Evolutionary conservation across 2,797 vertebrate genomes (phyloP).

Genomic region (Scomberomorus guttatus): DNA sequence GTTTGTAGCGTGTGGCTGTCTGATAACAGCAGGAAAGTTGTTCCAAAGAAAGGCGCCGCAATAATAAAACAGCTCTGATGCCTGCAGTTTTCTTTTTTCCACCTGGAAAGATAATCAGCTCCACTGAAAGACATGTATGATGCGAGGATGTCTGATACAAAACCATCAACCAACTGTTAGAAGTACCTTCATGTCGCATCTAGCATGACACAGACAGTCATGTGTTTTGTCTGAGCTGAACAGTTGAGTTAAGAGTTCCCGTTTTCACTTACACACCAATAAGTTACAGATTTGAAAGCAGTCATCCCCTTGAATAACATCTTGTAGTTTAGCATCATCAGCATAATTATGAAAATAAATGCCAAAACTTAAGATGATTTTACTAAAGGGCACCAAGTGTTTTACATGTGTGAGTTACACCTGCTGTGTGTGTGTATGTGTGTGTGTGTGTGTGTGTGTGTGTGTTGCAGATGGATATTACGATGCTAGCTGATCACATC

Average conservation of each 20-base stretch:
- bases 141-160: neutral
- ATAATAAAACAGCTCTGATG: neutral
- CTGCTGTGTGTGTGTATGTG: constrained; percentile 30
- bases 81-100: neutral
- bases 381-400: neutral
- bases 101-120: neutral
- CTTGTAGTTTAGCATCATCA: neutral
- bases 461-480: constrained; percentile 92
- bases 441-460: constrained; percentile 32
- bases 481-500: constrained; percentile 96
- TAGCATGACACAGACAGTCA: neutral
- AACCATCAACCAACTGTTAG: neutral
- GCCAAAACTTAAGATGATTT: neutral
- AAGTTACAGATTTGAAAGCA: neutral
- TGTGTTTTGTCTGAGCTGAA: neutral
- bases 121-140: constrained; percentile 1
- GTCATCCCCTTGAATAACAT: neutral
- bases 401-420: neutral
- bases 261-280: neutral
- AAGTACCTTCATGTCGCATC: neutral
- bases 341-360: constrained; percentile 2
- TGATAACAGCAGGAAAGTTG: neutral
- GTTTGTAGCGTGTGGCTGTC: neutral
- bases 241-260: too few relatives aligned
- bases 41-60: neutral